Conservation (phyloP, 1,140 invertebrate genomes). For the Euura saliciscinereae region DNA sequence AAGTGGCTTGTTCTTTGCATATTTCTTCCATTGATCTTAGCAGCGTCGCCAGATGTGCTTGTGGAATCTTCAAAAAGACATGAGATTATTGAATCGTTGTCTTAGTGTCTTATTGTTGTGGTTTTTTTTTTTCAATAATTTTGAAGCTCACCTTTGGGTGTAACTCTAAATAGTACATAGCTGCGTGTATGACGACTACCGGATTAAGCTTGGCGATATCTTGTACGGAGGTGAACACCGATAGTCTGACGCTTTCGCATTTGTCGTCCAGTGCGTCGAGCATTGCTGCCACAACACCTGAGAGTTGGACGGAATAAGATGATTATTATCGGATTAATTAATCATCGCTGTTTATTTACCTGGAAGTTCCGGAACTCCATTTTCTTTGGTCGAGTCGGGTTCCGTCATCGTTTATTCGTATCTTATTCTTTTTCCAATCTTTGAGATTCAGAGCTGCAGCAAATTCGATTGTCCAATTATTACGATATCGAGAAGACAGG, state of each 20-base stretch:
- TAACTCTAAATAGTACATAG: constrained; percentile 57
- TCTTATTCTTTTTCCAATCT: background rate
- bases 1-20: constrained; percentile 51
- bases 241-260: constrained; percentile 61
- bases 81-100: background rate
- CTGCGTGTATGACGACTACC: constrained; percentile 58
- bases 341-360: background rate
- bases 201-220: constrained; percentile 65
- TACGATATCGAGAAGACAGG: too few relatives aligned
- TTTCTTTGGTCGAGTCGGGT: background rate
- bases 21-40: constrained; percentile 60
- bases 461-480: too few relatives aligned
- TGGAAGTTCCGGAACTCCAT: background rate
- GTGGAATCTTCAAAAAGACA: constrained; percentile 44
- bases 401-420: background rate
- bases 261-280: constrained; percentile 66
- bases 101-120: background rate
- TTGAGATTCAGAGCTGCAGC: too few relatives aligned
- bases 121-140: constrained; percentile 13
- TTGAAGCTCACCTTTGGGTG: constrained; percentile 54
- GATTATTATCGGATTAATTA: too few relatives aligned
- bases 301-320: constrained; percentile 24
- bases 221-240: constrained; percentile 61
- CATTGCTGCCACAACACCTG: constrained; percentile 65
- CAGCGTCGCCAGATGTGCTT: constrained; percentile 50